Percentiles rank a stretch among this genome's conserved stretches.
phyloP scores from a whole-genome alignment of 2,888 invertebrate genomes.

The Leptinotarsa rubiginosa region DNA sequence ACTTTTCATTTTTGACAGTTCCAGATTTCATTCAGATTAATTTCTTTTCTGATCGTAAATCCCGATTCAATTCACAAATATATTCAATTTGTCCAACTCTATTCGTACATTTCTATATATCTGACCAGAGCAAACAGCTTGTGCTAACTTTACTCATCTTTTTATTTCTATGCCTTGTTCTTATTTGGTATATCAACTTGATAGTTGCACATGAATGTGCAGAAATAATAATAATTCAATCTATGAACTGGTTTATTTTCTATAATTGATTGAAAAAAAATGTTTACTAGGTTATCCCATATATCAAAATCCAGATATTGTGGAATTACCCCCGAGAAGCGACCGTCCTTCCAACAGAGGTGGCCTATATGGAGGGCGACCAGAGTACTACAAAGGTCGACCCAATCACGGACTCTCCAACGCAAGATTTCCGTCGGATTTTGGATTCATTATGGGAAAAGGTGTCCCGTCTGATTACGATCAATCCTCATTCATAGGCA shows the following conservation, averaged over 20 bases:
- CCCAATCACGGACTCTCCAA: slow-evolving; percentile 50
- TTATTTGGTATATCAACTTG: too few species aligned
- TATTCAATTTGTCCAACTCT: too few species aligned
- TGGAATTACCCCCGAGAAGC: slow-evolving; percentile 36
- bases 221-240: too few species aligned
- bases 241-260: background rate
- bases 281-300: slow-evolving; percentile 41
- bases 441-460: slow-evolving; percentile 55
- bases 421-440: slow-evolving; percentile 53
- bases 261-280: background rate
- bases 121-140: too few species aligned
- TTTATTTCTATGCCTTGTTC: too few species aligned
- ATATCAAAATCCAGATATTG: slow-evolving; percentile 38
- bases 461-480: slow-evolving; percentile 48
- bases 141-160: too few species aligned
- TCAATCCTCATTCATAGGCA: slow-evolving; percentile 27
- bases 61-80: too few species aligned
- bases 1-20: too few species aligned
- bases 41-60: too few species aligned
- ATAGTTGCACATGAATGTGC: too few species aligned
- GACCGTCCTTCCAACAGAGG: slow-evolving; percentile 41
- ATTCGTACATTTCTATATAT: too few species aligned
- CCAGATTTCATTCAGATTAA: too few species aligned
- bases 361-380: slow-evolving; percentile 57
- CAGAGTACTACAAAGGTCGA: slow-evolving; percentile 59